Base-by-base conservation (phyloP, 1,140 invertebrate species). In the Galleria mellonella region DNA sequence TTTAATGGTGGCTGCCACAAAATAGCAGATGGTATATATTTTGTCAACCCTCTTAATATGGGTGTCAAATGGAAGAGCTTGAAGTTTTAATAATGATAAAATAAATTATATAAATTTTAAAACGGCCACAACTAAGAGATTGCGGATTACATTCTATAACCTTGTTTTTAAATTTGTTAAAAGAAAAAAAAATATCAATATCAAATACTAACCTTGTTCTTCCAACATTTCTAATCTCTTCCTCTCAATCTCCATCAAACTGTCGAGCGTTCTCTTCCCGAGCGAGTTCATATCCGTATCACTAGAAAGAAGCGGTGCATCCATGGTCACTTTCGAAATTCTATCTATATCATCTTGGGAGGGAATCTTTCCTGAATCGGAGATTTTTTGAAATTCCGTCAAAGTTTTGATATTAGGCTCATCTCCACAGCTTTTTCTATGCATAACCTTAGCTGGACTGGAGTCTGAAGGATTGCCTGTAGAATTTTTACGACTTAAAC, bases 181-280 rank as follows among this genome's bases (percentile, higher is more conserved):
- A 23, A 23, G 6, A 3, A 23, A 3, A 6, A 6, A 23, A 3
- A 3, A 23, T 23, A 6, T 2, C 2, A 23, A 3, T 23, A 23
- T 23, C 17, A 46, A 30, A 47, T 46, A 52, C 61, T 68, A 83
- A 96, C 95, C 95, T 93, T 97, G 94, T 78, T 96, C 94, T 46
- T 94, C 94, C 62, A 97, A 89, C 88, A 96, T 91, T 51, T 94
- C 88, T 62, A 96, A 92, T 33, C 95, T 87, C 78, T 95, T 96
- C 71, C 93, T 90, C 78, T 97, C 95, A 46, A 97, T 95, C 87
- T 97, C 95, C 81, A 93, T 92, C 23, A 97, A 87, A 55, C 94
- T 96, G 54, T 95, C 94, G 39, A 96, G 90, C n/a, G 95, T 95
- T 65, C 94, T 92, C 52, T 91, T 91, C 11, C 94, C 94, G 32